Conservation (phyloP, 2,888 invertebrate species). For the Cecidostiba fungosa region DNA sequence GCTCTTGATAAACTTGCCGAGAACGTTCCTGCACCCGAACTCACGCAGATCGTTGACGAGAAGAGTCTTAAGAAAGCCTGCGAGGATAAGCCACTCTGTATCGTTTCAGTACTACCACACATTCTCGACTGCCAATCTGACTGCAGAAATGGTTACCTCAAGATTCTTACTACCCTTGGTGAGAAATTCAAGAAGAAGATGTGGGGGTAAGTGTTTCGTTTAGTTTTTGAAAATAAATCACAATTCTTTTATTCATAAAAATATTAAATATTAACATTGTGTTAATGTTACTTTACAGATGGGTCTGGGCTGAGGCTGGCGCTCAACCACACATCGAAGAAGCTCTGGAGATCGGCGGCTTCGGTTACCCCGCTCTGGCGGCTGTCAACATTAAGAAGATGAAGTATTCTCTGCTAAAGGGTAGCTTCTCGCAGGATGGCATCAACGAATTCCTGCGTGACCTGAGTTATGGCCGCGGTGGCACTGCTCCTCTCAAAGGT, state of each 20-base stretch:
- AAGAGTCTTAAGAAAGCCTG: constrained; percentile 88
- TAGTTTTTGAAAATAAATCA: neutral
- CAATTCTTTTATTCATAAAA: constrained; percentile 37
- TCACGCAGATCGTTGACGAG: constrained; percentile 85
- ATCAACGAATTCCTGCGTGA: constrained; percentile 98
- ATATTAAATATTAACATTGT: neutral
- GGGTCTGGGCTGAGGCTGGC: constrained; percentile 97
- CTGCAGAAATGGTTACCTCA: constrained; percentile 94
- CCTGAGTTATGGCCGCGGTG: constrained; percentile 95
- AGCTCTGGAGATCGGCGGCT: constrained; percentile 96
- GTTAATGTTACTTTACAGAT: constrained; percentile 81
- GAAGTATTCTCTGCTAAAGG: constrained; percentile 96
- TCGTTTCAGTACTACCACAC: constrained; percentile 95
- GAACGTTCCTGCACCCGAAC: constrained; percentile 94
- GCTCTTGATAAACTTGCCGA: constrained; percentile 92
- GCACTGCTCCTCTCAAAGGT: constrained; percentile 93
- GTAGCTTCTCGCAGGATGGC: constrained; percentile 96
- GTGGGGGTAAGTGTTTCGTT: constrained; percentile 88
- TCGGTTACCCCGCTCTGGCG: constrained; percentile 99
- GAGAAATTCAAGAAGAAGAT: constrained; percentile 96
- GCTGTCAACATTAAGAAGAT: constrained; percentile 98
- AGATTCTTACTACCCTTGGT: constrained; percentile 87
- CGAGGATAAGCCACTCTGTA: constrained; percentile 93
- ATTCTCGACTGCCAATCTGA: constrained; percentile 97
- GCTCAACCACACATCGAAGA: constrained; percentile 92